Base-by-base conservation (phyloP, 1,140 invertebrate genomes). In the Cherax quadricarinatus region DNA sequence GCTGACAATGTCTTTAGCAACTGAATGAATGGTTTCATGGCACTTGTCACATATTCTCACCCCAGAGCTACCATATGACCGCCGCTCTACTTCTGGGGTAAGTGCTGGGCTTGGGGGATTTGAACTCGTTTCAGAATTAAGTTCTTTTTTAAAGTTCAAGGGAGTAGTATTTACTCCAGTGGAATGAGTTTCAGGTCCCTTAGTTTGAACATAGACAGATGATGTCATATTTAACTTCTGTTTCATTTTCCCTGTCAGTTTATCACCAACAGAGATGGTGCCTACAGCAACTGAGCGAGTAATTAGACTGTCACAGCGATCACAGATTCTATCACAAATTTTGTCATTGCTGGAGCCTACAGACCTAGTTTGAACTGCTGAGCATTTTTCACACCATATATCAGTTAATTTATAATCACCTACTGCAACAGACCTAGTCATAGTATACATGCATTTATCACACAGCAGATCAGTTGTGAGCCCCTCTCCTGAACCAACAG, bases 41-140 rank as follows among this genome's bases (percentile, higher is more conserved):
- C 96, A 97, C 93, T 96, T 96, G 94, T 97, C 96, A 95, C 96
- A 97, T 89, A 97, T 96, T 93, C 96, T 96, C 66, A 96, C 96
- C 81, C 95, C 90, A 16, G 94, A 93, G 92, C 93, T 94, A 66
- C 93, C 93, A 62, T 91, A 94, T 4, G 93, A 60, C 57, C 93
- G 81, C 80, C 87, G 80, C 91, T 94, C 66, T 49, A 89, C 78
- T 75, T 94, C 85, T 24, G 95, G 95, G 4, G 95, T 94, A 10
- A 96, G 95, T 51, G 95, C 96, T 0, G 95, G 95, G 9, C 95
- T 95, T 12, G 95, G 95, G 30, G 96, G 95, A 21, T 95, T 94
- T 5, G 88, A 94, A 78, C 94, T 95, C 5, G 95, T 94, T 18
- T 93, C 78, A 12, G 41, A 87, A 86, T 9, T 94, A 94, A 21